Percentiles rank a stretch among this genome's conserved stretches.
Evolutionary conservation across 1,140 invertebrate species (phyloP).

Genomic region (Atta texana): DNA sequence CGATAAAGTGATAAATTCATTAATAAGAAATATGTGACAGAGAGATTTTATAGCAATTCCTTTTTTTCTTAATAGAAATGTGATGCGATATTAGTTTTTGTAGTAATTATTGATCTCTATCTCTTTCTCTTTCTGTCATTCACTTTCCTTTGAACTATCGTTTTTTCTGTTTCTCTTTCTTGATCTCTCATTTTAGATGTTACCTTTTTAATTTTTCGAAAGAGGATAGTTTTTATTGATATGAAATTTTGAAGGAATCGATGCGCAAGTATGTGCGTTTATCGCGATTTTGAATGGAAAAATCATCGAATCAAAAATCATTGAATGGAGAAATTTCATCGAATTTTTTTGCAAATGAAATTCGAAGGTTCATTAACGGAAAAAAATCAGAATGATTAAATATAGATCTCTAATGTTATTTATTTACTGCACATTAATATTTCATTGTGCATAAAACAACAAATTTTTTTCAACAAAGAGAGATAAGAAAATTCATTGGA

Average conservation of each 20-base stretch:
- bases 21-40: constrained; percentile 30
- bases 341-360: neutral
- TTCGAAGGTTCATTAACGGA: neutral
- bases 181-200: constrained; percentile 34
- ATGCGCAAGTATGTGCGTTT: constrained; percentile 12
- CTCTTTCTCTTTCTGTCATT: constrained; percentile 1
- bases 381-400: neutral
- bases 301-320: neutral
- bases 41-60: constrained; percentile 41
- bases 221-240: constrained; percentile 45
- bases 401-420: neutral
- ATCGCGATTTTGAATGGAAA: neutral
- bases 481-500: neutral
- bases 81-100: neutral
- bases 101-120: neutral
- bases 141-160: neutral
- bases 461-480: neutral
- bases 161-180: constrained; percentile 8
- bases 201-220: constrained; percentile 35
- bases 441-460: neutral
- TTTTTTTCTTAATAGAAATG: constrained; percentile 35
- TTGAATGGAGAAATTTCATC: neutral
- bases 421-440: constrained; percentile 8
- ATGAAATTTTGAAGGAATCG: constrained; percentile 10
- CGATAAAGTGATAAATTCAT: neutral